Conservation (phyloP, 2,113 vertebrate species). For the Hypomesus transpacificus region DNA sequence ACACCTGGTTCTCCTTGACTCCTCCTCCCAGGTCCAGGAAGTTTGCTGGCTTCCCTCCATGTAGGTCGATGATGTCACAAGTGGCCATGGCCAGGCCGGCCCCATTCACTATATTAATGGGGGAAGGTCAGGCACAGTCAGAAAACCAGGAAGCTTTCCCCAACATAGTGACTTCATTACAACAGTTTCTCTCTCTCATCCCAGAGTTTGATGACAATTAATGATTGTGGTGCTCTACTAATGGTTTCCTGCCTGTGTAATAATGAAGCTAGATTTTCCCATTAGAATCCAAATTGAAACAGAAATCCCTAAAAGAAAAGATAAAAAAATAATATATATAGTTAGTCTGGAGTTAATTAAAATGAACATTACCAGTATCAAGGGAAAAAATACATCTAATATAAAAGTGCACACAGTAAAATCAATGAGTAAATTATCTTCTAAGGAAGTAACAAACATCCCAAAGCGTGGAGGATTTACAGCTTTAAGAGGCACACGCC, state of each 20-base stretch:
- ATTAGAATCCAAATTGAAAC: slow-evolving; percentile 13
- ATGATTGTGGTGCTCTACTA: background rate
- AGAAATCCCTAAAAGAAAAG: slow-evolving; percentile 10
- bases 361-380: slow-evolving; percentile 18
- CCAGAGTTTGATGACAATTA: slow-evolving; percentile 2
- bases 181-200: background rate
- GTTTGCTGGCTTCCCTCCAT: slow-evolving; percentile 95
- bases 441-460: slow-evolving; percentile 35
- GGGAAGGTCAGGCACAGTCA: background rate
- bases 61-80: slow-evolving; percentile 95
- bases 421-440: slow-evolving; percentile 29
- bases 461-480: slow-evolving; percentile 22
- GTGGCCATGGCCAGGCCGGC: slow-evolving; percentile 98
- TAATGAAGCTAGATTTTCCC: slow-evolving; percentile 14
- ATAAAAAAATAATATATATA: background rate
- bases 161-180: background rate
- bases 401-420: slow-evolving; percentile 24
- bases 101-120: slow-evolving; percentile 82
- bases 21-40: slow-evolving; percentile 97
- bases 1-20: slow-evolving; percentile 95
- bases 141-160: background rate
- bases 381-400: slow-evolving; percentile 9
- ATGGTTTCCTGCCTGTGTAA: background rate
- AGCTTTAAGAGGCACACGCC: slow-evolving; percentile 19
- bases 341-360: slow-evolving; percentile 28